phyloP scores from a whole-genome alignment of 2,888 invertebrate species.

The Torymus tubicola region DNA sequence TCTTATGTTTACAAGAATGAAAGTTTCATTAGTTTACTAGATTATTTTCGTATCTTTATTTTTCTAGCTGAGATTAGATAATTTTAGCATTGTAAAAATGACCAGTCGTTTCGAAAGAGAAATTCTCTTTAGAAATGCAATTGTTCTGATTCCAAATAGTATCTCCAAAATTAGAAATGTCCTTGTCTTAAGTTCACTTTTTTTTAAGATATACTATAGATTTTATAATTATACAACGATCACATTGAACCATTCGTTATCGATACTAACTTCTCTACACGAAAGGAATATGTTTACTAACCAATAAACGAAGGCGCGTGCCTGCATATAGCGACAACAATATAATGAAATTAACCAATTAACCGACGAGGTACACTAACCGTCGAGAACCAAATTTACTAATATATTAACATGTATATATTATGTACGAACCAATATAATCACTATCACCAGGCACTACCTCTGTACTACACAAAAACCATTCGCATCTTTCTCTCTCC shows the following conservation, averaged over 20 bases:
- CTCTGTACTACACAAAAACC: slow-evolving; percentile 59
- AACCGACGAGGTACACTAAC: slow-evolving; percentile 42
- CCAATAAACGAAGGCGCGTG: slow-evolving; percentile 35
- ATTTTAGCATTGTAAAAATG: slow-evolving; percentile 10
- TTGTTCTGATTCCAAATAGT: slow-evolving; percentile 34
- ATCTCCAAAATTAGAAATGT: slow-evolving; percentile 39
- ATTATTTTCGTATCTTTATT: slow-evolving; percentile 21
- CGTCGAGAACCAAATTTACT: slow-evolving; percentile 41
- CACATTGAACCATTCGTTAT: slow-evolving; percentile 47
- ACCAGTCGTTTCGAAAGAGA: slow-evolving; percentile 19
- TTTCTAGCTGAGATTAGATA: slow-evolving; percentile 35
- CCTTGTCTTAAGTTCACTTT: slow-evolving; percentile 10
- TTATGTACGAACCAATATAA: slow-evolving; percentile 42
- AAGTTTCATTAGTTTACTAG: slow-evolving; percentile 39
- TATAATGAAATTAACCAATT: slow-evolving; percentile 21
- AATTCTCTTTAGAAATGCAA: slow-evolving; percentile 18
- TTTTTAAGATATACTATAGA: slow-evolving; percentile 29
- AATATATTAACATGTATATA: slow-evolving; percentile 50
- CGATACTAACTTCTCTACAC: slow-evolving; percentile 34
- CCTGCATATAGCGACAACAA: slow-evolving; percentile 33
- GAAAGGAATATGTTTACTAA: slow-evolving; percentile 14
- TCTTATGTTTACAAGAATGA: slow-evolving; percentile 37
- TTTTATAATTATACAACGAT: slow-evolving; percentile 21
- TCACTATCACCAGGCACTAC: slow-evolving; percentile 60
- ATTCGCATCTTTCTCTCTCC: slow-evolving; percentile 58